phyloP scores from a whole-genome alignment of 2,888 invertebrate genomes.

The Deilephila elpenor region DNA sequence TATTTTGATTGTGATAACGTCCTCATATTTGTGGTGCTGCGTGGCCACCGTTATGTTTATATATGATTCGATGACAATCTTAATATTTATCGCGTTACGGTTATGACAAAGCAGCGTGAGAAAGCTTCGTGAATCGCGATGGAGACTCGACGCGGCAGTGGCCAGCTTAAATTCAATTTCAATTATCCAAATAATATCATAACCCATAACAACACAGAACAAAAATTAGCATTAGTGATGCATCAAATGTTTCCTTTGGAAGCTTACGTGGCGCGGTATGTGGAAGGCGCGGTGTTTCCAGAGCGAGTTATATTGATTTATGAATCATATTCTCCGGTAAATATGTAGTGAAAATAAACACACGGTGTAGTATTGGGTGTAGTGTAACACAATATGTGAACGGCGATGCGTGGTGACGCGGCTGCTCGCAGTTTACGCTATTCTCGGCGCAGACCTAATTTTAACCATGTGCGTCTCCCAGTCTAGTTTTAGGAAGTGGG shows the following conservation, averaged over 20 bases:
- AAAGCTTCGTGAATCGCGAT: conserved; percentile 35
- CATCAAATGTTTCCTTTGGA: background rate
- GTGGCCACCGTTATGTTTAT: conserved; percentile 28
- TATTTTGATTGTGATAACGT: conserved; percentile 27
- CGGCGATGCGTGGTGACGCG: conserved; percentile 67
- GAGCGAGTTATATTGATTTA: conserved; percentile 42
- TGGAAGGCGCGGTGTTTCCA: conserved; percentile 42
- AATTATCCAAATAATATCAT: background rate
- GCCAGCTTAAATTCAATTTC: background rate
- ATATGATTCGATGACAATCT: conserved; percentile 26
- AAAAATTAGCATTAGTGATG: background rate
- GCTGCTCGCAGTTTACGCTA: conserved; percentile 78
- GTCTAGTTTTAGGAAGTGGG: conserved; percentile 83
- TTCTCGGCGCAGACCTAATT: conserved; percentile 81
- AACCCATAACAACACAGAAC: background rate
- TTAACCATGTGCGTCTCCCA: conserved; percentile 83
- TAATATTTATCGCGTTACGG: conserved; percentile 26
- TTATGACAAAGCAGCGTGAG: conserved; percentile 19
- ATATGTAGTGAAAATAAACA: conserved; percentile 52
- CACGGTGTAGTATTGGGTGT: conserved; percentile 55
- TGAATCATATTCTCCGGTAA: conserved; percentile 46
- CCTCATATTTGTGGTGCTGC: conserved; percentile 24
- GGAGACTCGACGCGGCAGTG: background rate
- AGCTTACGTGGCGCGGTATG: background rate
- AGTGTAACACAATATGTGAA: conserved; percentile 80